Base-by-base conservation (phyloP, 2,888 invertebrate species). In the Nomada flava region DNA sequence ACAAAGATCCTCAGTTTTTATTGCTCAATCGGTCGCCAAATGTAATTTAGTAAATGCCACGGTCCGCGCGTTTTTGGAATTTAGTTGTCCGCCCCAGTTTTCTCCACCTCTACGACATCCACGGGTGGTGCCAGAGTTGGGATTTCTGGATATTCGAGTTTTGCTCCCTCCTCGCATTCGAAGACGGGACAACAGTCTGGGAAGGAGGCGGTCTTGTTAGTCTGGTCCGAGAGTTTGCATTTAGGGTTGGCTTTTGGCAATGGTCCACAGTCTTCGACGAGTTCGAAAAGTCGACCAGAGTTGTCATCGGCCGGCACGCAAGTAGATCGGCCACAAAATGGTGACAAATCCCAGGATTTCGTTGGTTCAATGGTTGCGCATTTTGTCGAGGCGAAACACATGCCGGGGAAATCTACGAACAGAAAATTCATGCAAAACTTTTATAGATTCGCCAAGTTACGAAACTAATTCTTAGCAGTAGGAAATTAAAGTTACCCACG, bases 251-350 rank as follows among this genome's bases (percentile, higher is more conserved):
- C 96, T 86, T 98, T 95, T 7, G 98, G 98, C 85, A 98, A 95
- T 23, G 98, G 98, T 15, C 98, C 98, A 91, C 98, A 98, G 94
- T 98, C 98, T 92, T 98, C 97, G 0, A 98, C 98, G 89, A 97
- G 95, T 94, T 98, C 98, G 86, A 98, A 94, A 0, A 98, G 95
- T 90, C 97, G 96, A 53, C 96, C 96, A 50, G 96, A 96, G 86
- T 95, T 95, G 92, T 97, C 97, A 86, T 97, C 97, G 87, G 96
- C 96, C 88, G 96, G 95, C 4, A 98, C 97, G 94, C 98, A 98
- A 74, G 97, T 97, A 90, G 97, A 97, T 87, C 97, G 96, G n/a
- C 98, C 98, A 92, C 98, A 98, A 96, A 98, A 98, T 7, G 98
- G 98, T 2, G 96, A 95, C 89, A 98, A 94, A 74, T 98, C 98